A percentile compares a stretch with the other conserved stretches of the same genome.
Evolutionary conservation across 2,113 vertebrate species (phyloP).

Genomic region (Erinaceus europaeus): DNA sequence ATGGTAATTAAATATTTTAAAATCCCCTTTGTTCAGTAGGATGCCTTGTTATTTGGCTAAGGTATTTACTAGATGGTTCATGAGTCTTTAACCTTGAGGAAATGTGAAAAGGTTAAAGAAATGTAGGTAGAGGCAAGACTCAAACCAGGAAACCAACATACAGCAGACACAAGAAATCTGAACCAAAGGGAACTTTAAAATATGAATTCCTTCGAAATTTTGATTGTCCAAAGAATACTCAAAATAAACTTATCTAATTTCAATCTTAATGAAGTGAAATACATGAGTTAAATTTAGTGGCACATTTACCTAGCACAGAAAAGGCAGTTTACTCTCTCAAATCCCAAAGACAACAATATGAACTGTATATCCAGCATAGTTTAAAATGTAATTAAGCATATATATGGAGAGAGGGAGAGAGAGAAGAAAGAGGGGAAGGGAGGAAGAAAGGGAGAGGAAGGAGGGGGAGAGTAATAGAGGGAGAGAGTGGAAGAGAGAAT

Average conservation of each 20-base stretch:
- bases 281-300: conserved; percentile 25
- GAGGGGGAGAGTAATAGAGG: too few relatives aligned
- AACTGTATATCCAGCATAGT: background rate
- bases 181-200: background rate
- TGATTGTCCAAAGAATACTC: background rate
- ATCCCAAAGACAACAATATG: background rate
- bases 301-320: background rate
- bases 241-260: conserved; percentile 19
- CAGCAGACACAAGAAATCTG: background rate
- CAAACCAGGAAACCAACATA: background rate
- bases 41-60: background rate
- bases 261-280: background rate
- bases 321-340: background rate
- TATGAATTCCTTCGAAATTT: background rate
- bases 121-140: background rate
- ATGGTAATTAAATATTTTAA: background rate
- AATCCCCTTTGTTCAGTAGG: background rate
- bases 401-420: too few relatives aligned
- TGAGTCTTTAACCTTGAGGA: background rate
- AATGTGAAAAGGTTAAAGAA: background rate
- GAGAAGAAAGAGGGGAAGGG: too few relatives aligned
- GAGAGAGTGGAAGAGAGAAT: too few relatives aligned
- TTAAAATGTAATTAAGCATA: background rate
- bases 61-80: background rate
- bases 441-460: too few relatives aligned